A percentile compares a stretch with the other conserved stretches of the same genome.
Evolutionary conservation across 2,113 vertebrate genomes (phyloP).

Genomic region (Salminus brasiliensis): DNA sequence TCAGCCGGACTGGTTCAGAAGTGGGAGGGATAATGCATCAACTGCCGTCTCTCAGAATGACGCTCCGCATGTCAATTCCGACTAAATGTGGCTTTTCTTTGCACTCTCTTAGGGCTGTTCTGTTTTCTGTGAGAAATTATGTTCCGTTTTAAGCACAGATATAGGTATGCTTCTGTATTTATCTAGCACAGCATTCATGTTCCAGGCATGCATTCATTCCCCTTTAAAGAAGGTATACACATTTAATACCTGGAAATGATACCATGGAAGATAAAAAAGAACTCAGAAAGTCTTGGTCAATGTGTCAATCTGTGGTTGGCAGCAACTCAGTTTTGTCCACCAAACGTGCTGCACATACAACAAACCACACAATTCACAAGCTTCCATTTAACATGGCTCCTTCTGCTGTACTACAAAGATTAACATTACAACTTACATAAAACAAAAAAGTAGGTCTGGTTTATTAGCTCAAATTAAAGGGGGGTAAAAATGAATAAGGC

Average conservation of each 20-base stretch:
- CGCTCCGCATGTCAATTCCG: conserved; percentile 45
- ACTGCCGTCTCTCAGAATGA: conserved; percentile 39
- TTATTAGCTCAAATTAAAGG: too few relatives aligned
- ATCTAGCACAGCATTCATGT: neutral
- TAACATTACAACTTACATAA: too few relatives aligned
- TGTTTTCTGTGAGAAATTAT: neutral
- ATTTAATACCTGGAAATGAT: neutral
- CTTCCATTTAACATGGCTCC: too few relatives aligned
- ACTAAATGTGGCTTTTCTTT: conserved; percentile 37
- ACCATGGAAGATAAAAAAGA: too few relatives aligned
- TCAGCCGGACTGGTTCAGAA: conserved; percentile 40
- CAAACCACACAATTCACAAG: too few relatives aligned
- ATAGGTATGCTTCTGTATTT: neutral
- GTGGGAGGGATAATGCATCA: conserved; percentile 33
- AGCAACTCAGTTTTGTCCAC: too few relatives aligned
- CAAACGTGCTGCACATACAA: too few relatives aligned
- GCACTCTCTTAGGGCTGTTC: neutral
- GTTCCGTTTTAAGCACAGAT: neutral
- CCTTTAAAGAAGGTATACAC: neutral
- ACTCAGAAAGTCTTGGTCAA: too few relatives aligned
- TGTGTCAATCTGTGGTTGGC: too few relatives aligned
- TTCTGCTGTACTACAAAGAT: too few relatives aligned
- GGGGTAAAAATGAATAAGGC: too few relatives aligned
- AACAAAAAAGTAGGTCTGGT: too few relatives aligned
- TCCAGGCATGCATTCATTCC: neutral